Percentiles rank a stretch among this genome's conserved stretches.
Conservation (phyloP, 2,113 vertebrate species). For the Spilogale gracilis region DNA sequence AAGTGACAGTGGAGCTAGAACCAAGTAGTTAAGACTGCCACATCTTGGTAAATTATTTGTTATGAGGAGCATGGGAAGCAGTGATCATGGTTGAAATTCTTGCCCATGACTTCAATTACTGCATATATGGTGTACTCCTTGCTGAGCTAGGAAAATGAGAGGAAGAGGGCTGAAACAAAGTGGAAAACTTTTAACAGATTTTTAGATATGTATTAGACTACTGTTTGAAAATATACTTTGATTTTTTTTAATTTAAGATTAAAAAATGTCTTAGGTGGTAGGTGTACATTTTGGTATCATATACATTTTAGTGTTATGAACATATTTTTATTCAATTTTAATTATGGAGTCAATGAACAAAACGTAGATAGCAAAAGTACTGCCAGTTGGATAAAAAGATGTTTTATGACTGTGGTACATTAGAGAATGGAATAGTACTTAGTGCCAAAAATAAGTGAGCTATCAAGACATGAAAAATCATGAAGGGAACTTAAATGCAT, state of each 20-base stretch:
- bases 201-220: background rate
- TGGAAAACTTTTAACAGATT: background rate
- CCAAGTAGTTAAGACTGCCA: background rate
- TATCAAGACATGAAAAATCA: background rate
- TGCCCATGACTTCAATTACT: background rate
- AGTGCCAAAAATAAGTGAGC: background rate
- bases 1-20: background rate
- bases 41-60: background rate
- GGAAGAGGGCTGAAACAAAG: background rate
- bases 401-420: background rate
- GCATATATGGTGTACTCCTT: background rate
- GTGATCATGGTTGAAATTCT: background rate
- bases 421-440: background rate
- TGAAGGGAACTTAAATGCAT: background rate
- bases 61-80: background rate
- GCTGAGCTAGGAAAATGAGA: background rate
- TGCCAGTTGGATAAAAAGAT: background rate
- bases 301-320: background rate
- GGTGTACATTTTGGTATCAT: background rate
- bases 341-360: background rate
- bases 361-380: background rate
- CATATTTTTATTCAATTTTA: background rate
- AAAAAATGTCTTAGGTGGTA: background rate
- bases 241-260: background rate
- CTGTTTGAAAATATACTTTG: background rate